phyloP scores from a whole-genome alignment of 2,888 invertebrate species.

The Disparrhopalites patrizii region DNA sequence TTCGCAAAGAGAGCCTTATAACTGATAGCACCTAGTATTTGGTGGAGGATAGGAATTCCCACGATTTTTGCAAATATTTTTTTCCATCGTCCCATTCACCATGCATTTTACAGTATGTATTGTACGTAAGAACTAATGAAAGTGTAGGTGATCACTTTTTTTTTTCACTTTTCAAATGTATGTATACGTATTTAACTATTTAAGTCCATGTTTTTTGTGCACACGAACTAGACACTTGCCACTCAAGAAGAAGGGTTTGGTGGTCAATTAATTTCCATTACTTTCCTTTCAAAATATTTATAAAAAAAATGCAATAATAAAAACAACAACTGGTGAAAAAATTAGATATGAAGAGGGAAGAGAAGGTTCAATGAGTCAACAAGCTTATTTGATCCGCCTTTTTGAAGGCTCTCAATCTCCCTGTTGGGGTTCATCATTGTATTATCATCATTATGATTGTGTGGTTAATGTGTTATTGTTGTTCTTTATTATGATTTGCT shows the following conservation, averaged over 20 bases:
- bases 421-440: too few relatives aligned
- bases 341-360: background rate
- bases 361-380: background rate
- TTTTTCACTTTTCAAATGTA: conserved; percentile 19
- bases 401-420: too few relatives aligned
- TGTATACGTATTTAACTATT: background rate
- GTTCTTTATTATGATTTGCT: too few relatives aligned
- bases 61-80: background rate
- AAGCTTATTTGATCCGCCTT: too few relatives aligned
- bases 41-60: conserved; percentile 13
- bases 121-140: background rate
- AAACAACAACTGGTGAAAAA: background rate
- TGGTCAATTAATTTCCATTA: conserved; percentile 21
- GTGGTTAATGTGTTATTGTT: too few relatives aligned
- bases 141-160: background rate
- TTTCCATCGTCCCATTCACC: too few relatives aligned
- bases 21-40: too few relatives aligned
- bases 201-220: conserved; percentile 12
- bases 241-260: conserved; percentile 13
- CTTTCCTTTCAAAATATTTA: background rate
- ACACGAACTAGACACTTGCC: too few relatives aligned
- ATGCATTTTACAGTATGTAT: too few relatives aligned
- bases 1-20: too few relatives aligned
- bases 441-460: too few relatives aligned
- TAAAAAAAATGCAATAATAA: background rate